Percentiles rank a stretch among this genome's conserved stretches.
phyloP scores from a whole-genome alignment of 2,888 invertebrate species.

The Sinodicranocentrus sp. region DNA sequence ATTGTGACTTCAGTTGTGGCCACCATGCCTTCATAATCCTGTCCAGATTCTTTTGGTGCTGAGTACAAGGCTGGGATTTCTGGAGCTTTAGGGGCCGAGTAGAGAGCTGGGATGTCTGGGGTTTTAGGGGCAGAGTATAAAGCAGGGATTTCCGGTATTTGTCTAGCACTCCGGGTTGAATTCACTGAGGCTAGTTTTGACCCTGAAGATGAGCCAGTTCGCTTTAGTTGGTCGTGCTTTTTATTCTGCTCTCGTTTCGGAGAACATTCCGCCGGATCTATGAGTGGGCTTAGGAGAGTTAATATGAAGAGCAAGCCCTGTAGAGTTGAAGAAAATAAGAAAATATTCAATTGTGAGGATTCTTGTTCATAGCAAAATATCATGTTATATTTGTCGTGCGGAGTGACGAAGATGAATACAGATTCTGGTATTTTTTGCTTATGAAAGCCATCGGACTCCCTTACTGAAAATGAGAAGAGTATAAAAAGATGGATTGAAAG shows the following conservation, averaged over 20 bases:
- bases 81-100: conserved; percentile 66
- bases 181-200: conserved; percentile 6
- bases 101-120: conserved; percentile 61
- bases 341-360: no score
- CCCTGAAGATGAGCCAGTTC: neutral
- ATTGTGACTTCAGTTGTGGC: conserved; percentile 64
- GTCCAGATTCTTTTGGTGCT: conserved; percentile 59
- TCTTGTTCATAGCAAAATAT: no score
- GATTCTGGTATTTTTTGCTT: no score
- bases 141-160: conserved; percentile 57
- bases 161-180: conserved; percentile 36
- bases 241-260: neutral
- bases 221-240: conserved; percentile 7
- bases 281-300: neutral
- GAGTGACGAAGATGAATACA: no score
- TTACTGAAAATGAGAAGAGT: no score
- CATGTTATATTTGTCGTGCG: no score
- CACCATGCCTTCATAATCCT: conserved; percentile 54
- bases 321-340: no score
- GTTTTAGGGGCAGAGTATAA: conserved; percentile 68
- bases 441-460: no score
- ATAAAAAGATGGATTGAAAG: no score
- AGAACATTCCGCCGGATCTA: neutral
- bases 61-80: conserved; percentile 54
- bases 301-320: conserved; percentile 41